Evolutionary conservation across 2,113 vertebrate genomes (phyloP).

Genomic region (Myiagra hebetior): DNA sequence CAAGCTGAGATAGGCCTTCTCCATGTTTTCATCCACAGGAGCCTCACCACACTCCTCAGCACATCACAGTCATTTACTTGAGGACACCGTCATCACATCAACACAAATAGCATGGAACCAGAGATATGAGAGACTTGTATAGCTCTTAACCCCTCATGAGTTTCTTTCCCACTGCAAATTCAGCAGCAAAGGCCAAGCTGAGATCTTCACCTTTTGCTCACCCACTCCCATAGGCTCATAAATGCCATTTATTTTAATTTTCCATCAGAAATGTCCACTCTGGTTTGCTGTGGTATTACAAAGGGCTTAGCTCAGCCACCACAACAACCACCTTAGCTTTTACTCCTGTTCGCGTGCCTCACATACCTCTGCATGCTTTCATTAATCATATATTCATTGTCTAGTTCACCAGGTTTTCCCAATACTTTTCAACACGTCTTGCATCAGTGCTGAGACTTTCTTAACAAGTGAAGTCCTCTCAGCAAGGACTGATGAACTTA

Average conservation of each 20-base stretch:
- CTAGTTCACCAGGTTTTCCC: background rate
- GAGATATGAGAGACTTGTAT: fast-evolving
- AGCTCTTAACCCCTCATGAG: background rate
- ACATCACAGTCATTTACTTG: background rate
- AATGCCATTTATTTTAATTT: background rate
- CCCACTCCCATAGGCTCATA: background rate
- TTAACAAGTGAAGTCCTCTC: background rate
- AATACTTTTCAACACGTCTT: background rate
- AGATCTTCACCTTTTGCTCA: background rate
- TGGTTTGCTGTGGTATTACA: background rate
- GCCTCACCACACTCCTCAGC: background rate
- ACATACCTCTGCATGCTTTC: background rate
- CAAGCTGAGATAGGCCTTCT: background rate
- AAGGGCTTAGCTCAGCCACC: background rate
- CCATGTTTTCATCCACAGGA: background rate
- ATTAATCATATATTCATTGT: background rate
- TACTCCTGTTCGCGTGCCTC: background rate
- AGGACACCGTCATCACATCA: background rate
- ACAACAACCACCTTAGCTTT: background rate
- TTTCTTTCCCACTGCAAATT: background rate
- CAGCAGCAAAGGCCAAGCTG: background rate
- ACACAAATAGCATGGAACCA: background rate
- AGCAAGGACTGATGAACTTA: background rate
- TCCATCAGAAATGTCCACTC: background rate
- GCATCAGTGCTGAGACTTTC: background rate